phyloP scores from a whole-genome alignment of 2,888 invertebrate species.

The Drosophila setosimentum region DNA sequence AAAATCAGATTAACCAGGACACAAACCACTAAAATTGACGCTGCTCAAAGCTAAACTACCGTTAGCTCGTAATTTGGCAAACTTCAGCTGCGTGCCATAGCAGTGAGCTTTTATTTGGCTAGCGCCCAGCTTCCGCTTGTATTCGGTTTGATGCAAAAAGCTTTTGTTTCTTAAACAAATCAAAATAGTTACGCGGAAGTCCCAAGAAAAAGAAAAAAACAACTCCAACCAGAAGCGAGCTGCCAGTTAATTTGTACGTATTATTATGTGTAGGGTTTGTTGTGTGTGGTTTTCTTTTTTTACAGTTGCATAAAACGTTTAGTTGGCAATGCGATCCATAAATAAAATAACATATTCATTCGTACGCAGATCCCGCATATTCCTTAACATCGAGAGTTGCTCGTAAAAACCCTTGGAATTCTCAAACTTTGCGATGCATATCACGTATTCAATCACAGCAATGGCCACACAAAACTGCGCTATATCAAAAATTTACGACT shows the following conservation, averaged over 20 bases:
- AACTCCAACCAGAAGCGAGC: constrained; percentile 5
- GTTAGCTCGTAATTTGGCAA: neutral
- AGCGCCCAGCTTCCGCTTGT: constrained; percentile 30
- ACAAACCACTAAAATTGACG: constrained; percentile 24
- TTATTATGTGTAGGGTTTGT: constrained; percentile 18
- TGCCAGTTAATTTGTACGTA: constrained; percentile 19
- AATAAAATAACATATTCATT: constrained; percentile 57
- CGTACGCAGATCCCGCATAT: constrained; percentile 32
- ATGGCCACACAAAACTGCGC: constrained; percentile 81
- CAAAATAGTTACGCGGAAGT: constrained; percentile 5
- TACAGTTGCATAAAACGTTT: constrained; percentile 71
- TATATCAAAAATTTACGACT: constrained; percentile 74
- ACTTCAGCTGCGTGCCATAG: constrained; percentile 14
- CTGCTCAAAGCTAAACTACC: constrained; percentile 35
- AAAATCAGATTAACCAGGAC: constrained; percentile 21
- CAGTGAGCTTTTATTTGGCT: constrained; percentile 37
- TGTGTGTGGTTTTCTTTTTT: constrained; percentile 7
- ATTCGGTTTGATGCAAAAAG: constrained; percentile 19
- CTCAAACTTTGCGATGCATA: constrained; percentile 48
- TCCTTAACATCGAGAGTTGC: constrained; percentile 11
- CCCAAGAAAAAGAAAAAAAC: neutral
- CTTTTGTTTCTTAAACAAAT: constrained; percentile 17
- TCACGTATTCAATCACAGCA: constrained; percentile 80
- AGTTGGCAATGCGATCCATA: constrained; percentile 52
- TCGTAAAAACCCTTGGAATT: constrained; percentile 73